Evolutionary conservation across 2,113 vertebrate genomes (phyloP).

Genomic region (Pitta sordida): DNA sequence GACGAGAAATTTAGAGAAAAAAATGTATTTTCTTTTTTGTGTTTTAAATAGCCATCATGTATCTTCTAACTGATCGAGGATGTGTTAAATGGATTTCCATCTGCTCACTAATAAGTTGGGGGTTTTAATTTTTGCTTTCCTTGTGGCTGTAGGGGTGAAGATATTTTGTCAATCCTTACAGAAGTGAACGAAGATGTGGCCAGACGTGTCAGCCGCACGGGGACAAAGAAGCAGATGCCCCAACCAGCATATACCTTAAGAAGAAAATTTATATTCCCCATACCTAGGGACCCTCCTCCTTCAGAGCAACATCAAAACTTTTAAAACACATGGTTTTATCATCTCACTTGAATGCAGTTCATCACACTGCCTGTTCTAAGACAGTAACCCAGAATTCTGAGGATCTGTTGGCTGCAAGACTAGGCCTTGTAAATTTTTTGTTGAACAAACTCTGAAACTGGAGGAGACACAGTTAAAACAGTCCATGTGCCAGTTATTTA

Average conservation of each 20-base stretch:
- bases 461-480: not conserved
- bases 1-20: not conserved
- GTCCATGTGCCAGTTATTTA: not conserved
- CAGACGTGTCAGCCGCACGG: not conserved
- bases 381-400: not conserved
- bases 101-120: not conserved
- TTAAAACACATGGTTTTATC: not conserved
- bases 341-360: not conserved
- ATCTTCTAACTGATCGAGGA: not conserved
- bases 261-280: constrained; percentile 80
- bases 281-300: constrained; percentile 32
- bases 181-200: constrained; percentile 86
- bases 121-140: not conserved
- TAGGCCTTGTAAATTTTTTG: not conserved
- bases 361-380: not conserved
- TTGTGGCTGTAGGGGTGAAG: constrained; percentile 65
- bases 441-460: not conserved
- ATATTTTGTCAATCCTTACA: constrained; percentile 87
- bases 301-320: not conserved
- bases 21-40: not conserved
- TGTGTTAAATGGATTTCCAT: not conserved
- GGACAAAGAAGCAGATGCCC: constrained; percentile 84
- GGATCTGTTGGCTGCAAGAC: not conserved
- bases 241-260: constrained; percentile 79
- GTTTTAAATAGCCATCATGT: not conserved